Evolutionary conservation across 2,113 vertebrate genomes (phyloP), one percentile per base, ranked within the genome.

Genomic region (Ramphastos sulfuratus): DNA sequence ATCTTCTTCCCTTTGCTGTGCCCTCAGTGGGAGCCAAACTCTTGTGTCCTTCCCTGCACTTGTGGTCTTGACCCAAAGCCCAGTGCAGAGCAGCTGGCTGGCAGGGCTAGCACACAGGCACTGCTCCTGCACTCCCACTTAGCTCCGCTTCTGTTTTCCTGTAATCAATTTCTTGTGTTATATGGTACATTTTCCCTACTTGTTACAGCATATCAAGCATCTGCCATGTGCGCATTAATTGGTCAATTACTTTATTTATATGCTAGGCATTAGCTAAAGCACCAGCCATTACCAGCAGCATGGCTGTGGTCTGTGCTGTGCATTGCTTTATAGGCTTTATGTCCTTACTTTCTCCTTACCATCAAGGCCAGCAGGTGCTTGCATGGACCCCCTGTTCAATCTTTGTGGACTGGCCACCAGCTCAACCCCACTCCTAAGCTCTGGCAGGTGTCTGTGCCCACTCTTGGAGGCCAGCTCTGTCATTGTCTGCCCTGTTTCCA

Each of bases 201-300:
- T 35, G 2, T 94, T 83, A 52, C 59, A 35, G 76, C 27, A 1
- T 46, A 85, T 50, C 78, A 87, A 39, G 75, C 46, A 52, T 70
- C 82, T 82, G 79, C 75, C 85, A 48, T 15, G 42, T 2, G 23
- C 58, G 80, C 80, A 56, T 95, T 94, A 91, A 91, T 83, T 77
- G 87, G 72, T 66, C 85, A 71, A 77, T 93, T 91, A 84, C 63
- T 80, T 92, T 92, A 82, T 94, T 91, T 91, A 92, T 87, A 25
- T 30, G 69, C 72, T 85, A 67, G 91, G 64, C 64, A 10, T 91
- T 85, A 73, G 52, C 79, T 89, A 83, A 90, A 56, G 85, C 65
- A 60, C 44, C 55, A 69, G 65, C 16, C 77, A 54, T 90, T 90
- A 81, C 77, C 65, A 44, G 66, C 35, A 37, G 11, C n/a, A 0